Evolutionary conservation across 2,888 invertebrate species (phyloP).

Genomic region (Pammene aurita): DNA sequence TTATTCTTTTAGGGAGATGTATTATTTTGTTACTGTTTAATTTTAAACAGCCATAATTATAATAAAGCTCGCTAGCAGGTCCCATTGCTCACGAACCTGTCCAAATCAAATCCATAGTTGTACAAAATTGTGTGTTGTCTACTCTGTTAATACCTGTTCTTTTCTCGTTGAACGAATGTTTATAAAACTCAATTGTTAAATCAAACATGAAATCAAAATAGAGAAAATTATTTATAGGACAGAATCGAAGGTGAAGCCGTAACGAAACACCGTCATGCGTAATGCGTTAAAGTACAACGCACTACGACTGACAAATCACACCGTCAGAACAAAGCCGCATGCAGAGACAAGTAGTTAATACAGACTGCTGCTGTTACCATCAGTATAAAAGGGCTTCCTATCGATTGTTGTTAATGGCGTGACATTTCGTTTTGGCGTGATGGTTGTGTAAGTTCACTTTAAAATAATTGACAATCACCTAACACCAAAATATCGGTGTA

Average conservation of each 20-base stretch:
- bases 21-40: background rate
- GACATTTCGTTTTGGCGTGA: too few species aligned
- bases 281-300: slow-evolving; percentile 20
- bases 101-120: too few species aligned
- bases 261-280: slow-evolving; percentile 33
- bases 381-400: too few species aligned
- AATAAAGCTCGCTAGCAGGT: background rate
- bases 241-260: slow-evolving; percentile 17
- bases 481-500: too few species aligned
- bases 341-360: background rate
- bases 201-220: slow-evolving; percentile 7
- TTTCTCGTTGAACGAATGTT: background rate
- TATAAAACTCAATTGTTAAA: background rate
- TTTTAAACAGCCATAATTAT: background rate
- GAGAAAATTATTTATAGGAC: background rate
- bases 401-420: too few species aligned
- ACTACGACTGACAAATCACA: slow-evolving; percentile 23
- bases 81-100: too few species aligned
- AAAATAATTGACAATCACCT: too few species aligned
- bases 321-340: background rate
- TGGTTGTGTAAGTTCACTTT: too few species aligned
- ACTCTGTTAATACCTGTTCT: too few species aligned
- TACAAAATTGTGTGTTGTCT: too few species aligned
- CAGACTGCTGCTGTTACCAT: background rate
- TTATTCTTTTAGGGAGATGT: slow-evolving; percentile 1